A percentile compares a stretch with the other conserved stretches of the same genome.
These are phyloP conservation scores for Stichopus horrens DNA, from an alignment of 53 echinoderm and acorn worm genomes.

Conservation along the genomic window DNA sequence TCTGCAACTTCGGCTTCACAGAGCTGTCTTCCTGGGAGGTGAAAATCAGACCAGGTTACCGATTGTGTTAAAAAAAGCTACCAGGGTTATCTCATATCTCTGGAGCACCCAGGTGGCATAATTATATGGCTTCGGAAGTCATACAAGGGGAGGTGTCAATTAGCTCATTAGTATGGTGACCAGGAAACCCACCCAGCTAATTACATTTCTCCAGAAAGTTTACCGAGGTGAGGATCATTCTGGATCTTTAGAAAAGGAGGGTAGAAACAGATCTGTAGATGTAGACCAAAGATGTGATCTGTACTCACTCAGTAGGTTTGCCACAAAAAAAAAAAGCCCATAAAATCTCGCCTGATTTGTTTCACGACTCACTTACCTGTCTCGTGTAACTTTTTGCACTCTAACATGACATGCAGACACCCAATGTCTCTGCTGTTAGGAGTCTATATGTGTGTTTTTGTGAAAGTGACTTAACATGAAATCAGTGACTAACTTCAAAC, in stretches of 20 bases:
- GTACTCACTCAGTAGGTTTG: background rate
- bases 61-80: background rate
- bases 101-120: slow-evolving; percentile 22
- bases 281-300: background rate
- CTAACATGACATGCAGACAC: too few species aligned
- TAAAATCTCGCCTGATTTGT: too few species aligned
- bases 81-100: slow-evolving; percentile 8
- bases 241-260: too few species aligned
- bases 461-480: too few species aligned
- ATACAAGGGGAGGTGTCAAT: slow-evolving; percentile 33
- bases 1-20: background rate
- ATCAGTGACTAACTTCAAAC: too few species aligned
- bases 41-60: background rate
- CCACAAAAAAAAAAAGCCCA: too few species aligned
- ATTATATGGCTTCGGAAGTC: background rate
- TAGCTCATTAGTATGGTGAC: slow-evolving; percentile 11
- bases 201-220: background rate
- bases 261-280: too few species aligned
- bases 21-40: slow-evolving; percentile 2
- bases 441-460: too few species aligned
- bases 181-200: background rate
- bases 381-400: too few species aligned
- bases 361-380: too few species aligned
- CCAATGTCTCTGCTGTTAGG: too few species aligned
- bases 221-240: background rate